Percentiles rank a stretch among this genome's conserved stretches.
Conservation (phyloP, 2,888 invertebrate genomes). For the Andricus quercusramuli region DNA sequence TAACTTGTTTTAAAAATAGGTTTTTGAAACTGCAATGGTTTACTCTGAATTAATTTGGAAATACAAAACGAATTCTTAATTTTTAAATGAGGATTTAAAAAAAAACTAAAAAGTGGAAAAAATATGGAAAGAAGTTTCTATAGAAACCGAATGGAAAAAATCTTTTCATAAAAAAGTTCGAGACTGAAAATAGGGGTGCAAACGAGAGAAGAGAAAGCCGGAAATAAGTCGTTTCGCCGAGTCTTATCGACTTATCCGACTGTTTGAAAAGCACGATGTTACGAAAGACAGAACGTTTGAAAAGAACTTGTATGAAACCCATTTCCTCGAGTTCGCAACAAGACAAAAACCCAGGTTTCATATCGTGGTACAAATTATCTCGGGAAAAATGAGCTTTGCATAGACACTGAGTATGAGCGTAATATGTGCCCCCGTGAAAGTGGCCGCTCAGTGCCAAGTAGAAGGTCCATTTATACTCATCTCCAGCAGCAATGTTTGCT, state of each 20-base stretch:
- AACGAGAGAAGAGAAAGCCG: slow-evolving; percentile 4
- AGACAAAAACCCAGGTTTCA: slow-evolving; percentile 12
- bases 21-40: too few relatives aligned
- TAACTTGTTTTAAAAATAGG: too few relatives aligned
- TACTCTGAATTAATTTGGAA: neutral
- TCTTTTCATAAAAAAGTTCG: neutral
- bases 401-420: slow-evolving; percentile 61
- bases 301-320: slow-evolving; percentile 31
- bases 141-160: neutral
- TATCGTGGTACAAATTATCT: slow-evolving; percentile 72
- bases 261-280: slow-evolving; percentile 45
- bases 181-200: neutral
- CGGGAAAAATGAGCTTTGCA: slow-evolving; percentile 71
- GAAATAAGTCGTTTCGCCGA: slow-evolving; percentile 29
- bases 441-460: slow-evolving; percentile 55
- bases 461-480: slow-evolving; percentile 48
- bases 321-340: slow-evolving; percentile 21
- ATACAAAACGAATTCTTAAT: neutral
- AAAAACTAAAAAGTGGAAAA: neutral
- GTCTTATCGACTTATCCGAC: slow-evolving; percentile 40
- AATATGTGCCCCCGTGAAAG: slow-evolving; percentile 57
- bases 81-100: neutral
- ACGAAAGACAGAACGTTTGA: slow-evolving; percentile 42
- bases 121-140: neutral
- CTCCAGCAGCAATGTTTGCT: slow-evolving; percentile 47